Conservation (phyloP, 2,113 vertebrate genomes). For the Rhynchomys soricoides region DNA sequence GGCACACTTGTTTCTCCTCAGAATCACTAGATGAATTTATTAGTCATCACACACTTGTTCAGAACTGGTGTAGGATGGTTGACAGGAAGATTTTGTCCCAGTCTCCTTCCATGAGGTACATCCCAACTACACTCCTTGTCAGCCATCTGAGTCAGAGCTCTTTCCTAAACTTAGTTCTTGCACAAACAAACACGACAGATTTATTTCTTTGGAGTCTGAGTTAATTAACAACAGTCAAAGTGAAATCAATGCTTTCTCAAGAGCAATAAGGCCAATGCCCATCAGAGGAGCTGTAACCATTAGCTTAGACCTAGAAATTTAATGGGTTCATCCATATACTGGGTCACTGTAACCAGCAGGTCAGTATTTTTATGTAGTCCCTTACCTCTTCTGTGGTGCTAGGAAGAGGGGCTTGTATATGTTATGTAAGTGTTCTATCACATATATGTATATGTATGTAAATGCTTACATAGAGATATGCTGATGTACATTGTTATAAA, state of each 20-base stretch:
- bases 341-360: neutral
- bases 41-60: neutral
- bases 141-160: neutral
- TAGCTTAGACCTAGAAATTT: neutral
- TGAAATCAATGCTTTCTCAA: conserved; percentile 52
- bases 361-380: neutral
- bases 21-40: conserved; percentile 13
- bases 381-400: neutral
- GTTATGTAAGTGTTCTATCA: neutral
- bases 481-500: neutral
- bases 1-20: neutral
- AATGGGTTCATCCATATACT: neutral
- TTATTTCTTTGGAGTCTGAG: conserved; percentile 58
- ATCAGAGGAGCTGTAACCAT: neutral
- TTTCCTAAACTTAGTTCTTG: conserved; percentile 40
- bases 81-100: neutral
- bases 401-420: neutral
- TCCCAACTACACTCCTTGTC: neutral
- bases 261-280: neutral
- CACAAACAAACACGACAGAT: conserved; percentile 41
- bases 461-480: neutral
- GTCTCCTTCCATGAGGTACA: neutral
- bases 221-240: conserved; percentile 64
- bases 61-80: neutral
- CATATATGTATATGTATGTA: too few species aligned